These are phyloP conservation scores for Prolemur simus DNA, from an alignment of 2,113 vertebrate species.

Conservation along the genomic window DNA sequence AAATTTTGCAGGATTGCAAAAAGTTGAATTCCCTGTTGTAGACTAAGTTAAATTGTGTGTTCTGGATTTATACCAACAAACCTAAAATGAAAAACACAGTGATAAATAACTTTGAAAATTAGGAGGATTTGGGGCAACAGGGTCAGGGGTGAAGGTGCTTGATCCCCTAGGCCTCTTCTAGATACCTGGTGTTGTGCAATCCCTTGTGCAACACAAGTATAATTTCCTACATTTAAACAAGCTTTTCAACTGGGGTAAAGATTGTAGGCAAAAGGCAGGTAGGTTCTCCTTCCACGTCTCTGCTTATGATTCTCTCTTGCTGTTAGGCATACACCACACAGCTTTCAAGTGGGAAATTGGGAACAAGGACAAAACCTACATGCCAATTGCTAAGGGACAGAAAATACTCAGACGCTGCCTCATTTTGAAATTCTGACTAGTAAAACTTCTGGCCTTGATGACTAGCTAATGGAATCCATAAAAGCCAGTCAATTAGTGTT, in stretches of 20 bases:
- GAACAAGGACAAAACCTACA: not conserved
- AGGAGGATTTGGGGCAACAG: not conserved
- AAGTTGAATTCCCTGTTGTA: not conserved
- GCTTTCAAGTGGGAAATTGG: not conserved
- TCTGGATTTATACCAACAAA: not conserved
- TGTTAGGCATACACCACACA: not conserved
- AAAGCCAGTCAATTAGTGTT: not conserved
- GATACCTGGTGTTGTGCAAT: not conserved
- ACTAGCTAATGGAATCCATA: not conserved
- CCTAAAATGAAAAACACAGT: not conserved
- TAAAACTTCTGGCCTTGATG: not conserved
- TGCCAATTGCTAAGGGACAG: not conserved
- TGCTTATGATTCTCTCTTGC: not conserved
- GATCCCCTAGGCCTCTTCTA: not conserved
- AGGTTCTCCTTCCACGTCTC: not conserved
- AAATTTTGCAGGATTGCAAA: not conserved
- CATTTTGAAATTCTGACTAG: not conserved
- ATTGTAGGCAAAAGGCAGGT: not conserved
- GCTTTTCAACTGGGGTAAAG: not conserved
- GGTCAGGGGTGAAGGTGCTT: too few relatives aligned
- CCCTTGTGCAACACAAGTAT: not conserved
- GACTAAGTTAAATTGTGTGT: not conserved
- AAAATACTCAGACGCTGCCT: not conserved
- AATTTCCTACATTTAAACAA: not conserved
- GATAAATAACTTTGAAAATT: not conserved